phyloP scores from a whole-genome alignment of 2,797 vertebrate genomes.

The Hypotaenidia philippensis region DNA sequence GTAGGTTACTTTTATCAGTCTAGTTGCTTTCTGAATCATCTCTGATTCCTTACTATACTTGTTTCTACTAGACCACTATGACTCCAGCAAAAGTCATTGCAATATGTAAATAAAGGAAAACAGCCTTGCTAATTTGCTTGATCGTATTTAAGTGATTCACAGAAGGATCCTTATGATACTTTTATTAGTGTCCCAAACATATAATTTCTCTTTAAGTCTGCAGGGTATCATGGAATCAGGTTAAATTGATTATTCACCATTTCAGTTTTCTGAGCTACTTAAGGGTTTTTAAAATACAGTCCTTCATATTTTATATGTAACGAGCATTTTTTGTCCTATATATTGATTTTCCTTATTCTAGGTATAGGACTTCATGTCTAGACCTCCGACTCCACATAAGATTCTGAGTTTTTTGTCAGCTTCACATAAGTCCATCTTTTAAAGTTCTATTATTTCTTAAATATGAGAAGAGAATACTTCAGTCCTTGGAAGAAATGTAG shows the following conservation, averaged over 20 bases:
- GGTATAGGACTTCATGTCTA: neutral
- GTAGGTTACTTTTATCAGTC: neutral
- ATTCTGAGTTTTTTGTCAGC: neutral
- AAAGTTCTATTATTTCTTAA: neutral
- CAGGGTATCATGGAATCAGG: neutral
- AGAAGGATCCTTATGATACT: neutral
- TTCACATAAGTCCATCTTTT: neutral
- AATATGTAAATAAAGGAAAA: neutral
- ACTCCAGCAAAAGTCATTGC: neutral
- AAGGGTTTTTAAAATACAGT: neutral
- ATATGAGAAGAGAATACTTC: neutral
- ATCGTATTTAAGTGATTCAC: neutral
- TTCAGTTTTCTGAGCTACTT: neutral
- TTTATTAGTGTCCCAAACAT: neutral
- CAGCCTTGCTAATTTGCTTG: neutral
- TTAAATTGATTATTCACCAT: neutral
- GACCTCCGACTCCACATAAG: neutral
- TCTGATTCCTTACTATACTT: neutral
- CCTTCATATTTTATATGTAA: neutral
- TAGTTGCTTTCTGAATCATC: neutral
- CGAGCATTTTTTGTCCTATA: neutral
- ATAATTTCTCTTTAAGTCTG: neutral
- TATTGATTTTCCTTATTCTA: neutral
- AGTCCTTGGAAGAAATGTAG: neutral
- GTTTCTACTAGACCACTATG: neutral